Conservation (phyloP, 1,140 invertebrate genomes). For the Heliconius congener region DNA sequence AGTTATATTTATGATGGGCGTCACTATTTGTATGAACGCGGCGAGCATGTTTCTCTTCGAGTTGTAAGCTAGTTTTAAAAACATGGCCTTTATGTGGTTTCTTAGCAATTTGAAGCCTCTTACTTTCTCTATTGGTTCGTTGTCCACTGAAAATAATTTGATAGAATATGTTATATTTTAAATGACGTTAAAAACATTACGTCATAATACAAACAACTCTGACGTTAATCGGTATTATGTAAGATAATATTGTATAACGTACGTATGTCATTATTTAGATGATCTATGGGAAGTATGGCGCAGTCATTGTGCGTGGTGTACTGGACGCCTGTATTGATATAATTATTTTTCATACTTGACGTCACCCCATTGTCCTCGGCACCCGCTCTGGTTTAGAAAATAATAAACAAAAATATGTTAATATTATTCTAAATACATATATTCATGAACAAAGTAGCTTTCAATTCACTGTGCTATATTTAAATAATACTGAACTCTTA, state of each 20-base stretch:
- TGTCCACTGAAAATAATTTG: slow-evolving; percentile 50
- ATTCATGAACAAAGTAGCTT: not conserved
- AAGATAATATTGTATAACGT: slow-evolving; percentile 17
- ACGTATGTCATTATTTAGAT: slow-evolving; percentile 42
- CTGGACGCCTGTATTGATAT: slow-evolving; percentile 25
- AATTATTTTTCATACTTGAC: slow-evolving; percentile 45
- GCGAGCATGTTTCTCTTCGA: slow-evolving; percentile 82
- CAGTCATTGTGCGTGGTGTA: slow-evolving; percentile 38
- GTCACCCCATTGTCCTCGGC: slow-evolving; percentile 59
- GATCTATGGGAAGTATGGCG: slow-evolving; percentile 49
- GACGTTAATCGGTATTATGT: not conserved
- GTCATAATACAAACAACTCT: not conserved
- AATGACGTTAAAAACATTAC: not conserved
- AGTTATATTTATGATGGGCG: slow-evolving; percentile 83
- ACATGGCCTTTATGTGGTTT: slow-evolving; percentile 85
- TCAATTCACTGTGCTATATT: not conserved
- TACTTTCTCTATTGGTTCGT: slow-evolving; percentile 66
- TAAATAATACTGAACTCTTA: not conserved
- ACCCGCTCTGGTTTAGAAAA: slow-evolving; percentile 70
- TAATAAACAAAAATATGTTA: not conserved
- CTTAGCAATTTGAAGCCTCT: slow-evolving; percentile 68
- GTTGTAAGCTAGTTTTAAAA: slow-evolving; percentile 83
- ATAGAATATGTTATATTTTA: no score
- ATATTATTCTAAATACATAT: not conserved
- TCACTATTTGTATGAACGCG: slow-evolving; percentile 82